Conservation (phyloP, 2,113 vertebrate species). For the Phrynosoma blainvillii region DNA sequence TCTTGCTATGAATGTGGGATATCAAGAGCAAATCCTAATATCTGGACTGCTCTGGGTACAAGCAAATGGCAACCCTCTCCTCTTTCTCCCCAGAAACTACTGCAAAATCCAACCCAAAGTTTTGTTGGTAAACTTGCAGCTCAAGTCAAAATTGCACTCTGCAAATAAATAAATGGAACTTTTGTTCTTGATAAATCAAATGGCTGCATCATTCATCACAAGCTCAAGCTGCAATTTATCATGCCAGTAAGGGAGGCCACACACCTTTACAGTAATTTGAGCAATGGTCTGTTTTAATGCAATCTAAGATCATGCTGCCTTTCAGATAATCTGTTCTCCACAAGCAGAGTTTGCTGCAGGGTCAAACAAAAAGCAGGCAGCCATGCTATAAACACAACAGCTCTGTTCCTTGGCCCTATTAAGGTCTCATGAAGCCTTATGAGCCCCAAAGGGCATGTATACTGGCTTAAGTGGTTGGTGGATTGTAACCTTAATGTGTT, state of each 20-base stretch:
- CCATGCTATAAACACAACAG: not conserved
- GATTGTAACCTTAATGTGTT: conserved; percentile 19
- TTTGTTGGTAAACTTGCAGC: not conserved
- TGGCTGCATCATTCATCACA: conserved; percentile 1
- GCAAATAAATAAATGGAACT: not conserved
- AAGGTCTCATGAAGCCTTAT: not conserved
- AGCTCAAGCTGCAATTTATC: not conserved
- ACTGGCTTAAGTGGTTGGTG: not conserved
- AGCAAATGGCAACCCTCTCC: not conserved
- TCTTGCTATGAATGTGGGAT: not conserved
- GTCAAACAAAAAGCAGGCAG: not conserved
- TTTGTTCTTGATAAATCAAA: not conserved
- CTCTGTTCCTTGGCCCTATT: not conserved
- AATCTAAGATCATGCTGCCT: not conserved
- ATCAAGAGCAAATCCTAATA: not conserved
- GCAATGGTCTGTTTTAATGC: not conserved
- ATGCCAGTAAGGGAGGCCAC: not conserved
- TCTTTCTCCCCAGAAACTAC: too few relatives aligned
- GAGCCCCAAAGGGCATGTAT: not conserved
- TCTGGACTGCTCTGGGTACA: not conserved
- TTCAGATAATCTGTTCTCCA: not conserved
- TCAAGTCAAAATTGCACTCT: not conserved
- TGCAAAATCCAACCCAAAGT: not conserved
- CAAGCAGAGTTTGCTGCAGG: not conserved
- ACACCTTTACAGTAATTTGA: not conserved